Evolutionary conservation across 2,113 vertebrate species (phyloP).

Genomic region (Oncorhynchus kisutch): DNA sequence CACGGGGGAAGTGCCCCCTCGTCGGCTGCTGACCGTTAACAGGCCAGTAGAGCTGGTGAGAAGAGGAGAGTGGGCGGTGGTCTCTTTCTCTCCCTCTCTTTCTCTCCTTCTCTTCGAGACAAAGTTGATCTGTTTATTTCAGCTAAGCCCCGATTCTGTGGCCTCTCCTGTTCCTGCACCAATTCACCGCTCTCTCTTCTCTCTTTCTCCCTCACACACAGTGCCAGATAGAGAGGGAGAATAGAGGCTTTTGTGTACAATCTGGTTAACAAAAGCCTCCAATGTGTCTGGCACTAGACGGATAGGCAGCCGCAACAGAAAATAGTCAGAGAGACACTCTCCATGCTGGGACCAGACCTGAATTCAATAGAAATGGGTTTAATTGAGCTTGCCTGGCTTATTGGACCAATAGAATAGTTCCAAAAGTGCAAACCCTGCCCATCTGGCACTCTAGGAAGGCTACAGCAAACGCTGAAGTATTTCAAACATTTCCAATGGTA

Average conservation of each 20-base stretch:
- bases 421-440: too few species aligned
- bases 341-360: too few species aligned
- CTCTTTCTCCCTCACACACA: constrained; percentile 8
- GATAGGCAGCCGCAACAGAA: constrained; percentile 46
- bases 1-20: constrained; percentile 59
- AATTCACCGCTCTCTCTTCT: not conserved
- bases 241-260: constrained; percentile 45
- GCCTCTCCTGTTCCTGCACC: too few species aligned
- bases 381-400: too few species aligned
- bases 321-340: constrained; percentile 19
- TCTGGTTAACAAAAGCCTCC: constrained; percentile 55
- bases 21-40: constrained; percentile 17
- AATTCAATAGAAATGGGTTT: not conserved
- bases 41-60: constrained; percentile 8
- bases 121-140: constrained; percentile 34
- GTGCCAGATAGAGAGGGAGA: constrained; percentile 19
- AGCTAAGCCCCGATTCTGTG: constrained; percentile 8
- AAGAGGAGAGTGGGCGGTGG: constrained; percentile 8
- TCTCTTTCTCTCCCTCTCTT: not conserved
- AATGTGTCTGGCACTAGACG: constrained; percentile 60
- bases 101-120: not conserved
- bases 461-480: too few species aligned
- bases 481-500: too few species aligned
- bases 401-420: too few species aligned
- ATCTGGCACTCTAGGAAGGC: not conserved